Percentiles rank a stretch among this genome's conserved stretches.
Conservation (phyloP, 2,888 invertebrate species). For the Lydus trimaculatus region DNA sequence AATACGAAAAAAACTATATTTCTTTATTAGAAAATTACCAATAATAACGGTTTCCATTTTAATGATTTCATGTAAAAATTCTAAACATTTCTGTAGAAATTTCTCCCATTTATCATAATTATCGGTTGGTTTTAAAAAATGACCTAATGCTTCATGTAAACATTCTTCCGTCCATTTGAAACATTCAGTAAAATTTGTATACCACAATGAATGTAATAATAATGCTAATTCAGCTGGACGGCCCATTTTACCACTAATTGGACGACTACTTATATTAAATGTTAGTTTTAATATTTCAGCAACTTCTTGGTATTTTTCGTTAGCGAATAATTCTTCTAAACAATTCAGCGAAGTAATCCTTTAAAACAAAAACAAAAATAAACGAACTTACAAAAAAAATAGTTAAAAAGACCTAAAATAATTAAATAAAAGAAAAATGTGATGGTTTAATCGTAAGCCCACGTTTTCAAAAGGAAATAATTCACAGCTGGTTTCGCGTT, state of each 20-base stretch:
- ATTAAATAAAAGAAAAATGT: conserved; percentile 9
- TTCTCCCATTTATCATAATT: conserved; percentile 58
- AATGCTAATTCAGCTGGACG: conserved; percentile 62
- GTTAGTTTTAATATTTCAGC: conserved; percentile 73
- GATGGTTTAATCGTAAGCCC: too few species aligned
- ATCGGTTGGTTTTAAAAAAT: conserved; percentile 60
- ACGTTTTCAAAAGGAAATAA: too few species aligned
- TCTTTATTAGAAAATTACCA: conserved; percentile 52
- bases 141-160: conserved; percentile 73
- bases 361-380: neutral
- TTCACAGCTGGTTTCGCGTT: too few species aligned
- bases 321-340: conserved; percentile 72
- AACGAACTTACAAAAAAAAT: conserved; percentile 10
- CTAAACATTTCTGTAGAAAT: conserved; percentile 58
- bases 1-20: conserved; percentile 11
- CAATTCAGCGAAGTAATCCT: conserved; percentile 67
- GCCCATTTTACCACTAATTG: conserved; percentile 65
- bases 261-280: conserved; percentile 62
- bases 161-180: conserved; percentile 81
- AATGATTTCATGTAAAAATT: conserved; percentile 63
- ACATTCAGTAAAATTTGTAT: conserved; percentile 63
- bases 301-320: conserved; percentile 71
- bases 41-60: conserved; percentile 64
- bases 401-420: neutral
- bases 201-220: conserved; percentile 63